A percentile compares a stretch with the other conserved stretches of the same genome.
Conservation (phyloP, 2,888 invertebrate species). For the Drosophila subsilvestris region DNA sequence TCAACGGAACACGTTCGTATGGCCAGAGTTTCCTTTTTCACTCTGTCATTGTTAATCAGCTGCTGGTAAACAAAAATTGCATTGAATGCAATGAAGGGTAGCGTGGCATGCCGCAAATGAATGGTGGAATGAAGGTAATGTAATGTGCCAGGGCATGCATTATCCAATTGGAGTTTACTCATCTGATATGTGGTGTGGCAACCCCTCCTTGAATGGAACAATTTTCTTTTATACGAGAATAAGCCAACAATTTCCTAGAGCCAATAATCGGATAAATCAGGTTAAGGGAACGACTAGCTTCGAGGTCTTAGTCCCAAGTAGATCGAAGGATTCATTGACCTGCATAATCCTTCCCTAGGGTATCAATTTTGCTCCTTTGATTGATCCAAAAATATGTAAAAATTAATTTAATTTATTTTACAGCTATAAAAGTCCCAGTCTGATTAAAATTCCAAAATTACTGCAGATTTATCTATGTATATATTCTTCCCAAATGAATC, state of each 20-base stretch:
- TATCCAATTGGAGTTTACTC: not conserved
- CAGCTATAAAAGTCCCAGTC: too few relatives aligned
- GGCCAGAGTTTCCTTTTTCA: slow-evolving; percentile 28
- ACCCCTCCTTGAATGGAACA: not conserved
- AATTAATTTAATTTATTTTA: not conserved
- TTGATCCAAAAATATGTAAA: not conserved
- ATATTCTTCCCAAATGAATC: not conserved
- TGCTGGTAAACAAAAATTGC: slow-evolving; percentile 36
- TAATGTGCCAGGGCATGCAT: not conserved
- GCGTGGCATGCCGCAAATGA: not conserved
- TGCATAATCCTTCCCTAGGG: too few relatives aligned
- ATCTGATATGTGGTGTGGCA: not conserved
- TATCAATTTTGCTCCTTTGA: not conserved
- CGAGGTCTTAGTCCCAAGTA: too few relatives aligned
- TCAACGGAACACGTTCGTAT: slow-evolving; percentile 53
- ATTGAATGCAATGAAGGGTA: slow-evolving; percentile 6
- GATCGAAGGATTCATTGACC: not conserved
- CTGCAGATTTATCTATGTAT: too few relatives aligned
- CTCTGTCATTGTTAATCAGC: slow-evolving; percentile 44
- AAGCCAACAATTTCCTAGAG: too few relatives aligned
- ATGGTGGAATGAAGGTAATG: not conserved
- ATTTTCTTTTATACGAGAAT: too few relatives aligned
- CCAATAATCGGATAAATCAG: not conserved
- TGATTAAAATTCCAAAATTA: not conserved
- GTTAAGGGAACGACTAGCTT: too few relatives aligned